Evolutionary conservation across 1,140 invertebrate genomes (phyloP).

Genomic region (Aphelenchoides avenae): DNA sequence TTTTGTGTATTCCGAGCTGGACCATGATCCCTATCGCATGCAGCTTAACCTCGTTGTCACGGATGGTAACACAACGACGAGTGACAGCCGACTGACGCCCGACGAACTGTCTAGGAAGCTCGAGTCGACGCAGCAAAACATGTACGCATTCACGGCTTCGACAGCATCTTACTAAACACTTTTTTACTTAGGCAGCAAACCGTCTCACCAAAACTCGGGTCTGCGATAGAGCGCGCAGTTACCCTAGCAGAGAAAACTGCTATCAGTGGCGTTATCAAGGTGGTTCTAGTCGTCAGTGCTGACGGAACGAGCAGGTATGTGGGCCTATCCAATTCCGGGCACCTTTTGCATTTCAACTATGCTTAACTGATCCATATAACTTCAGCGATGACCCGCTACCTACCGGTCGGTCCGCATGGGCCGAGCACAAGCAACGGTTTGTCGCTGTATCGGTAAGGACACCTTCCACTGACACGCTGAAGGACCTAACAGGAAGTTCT

Average conservation of each 20-base stretch:
- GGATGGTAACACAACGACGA: conserved; percentile 32
- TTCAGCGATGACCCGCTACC: too few relatives aligned
- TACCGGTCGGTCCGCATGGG: too few relatives aligned
- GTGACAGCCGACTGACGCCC: not conserved
- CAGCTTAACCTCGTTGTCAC: conserved; percentile 46
- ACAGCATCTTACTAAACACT: too few relatives aligned
- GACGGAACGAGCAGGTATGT: conserved; percentile 48
- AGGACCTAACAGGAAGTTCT: conserved; percentile 28
- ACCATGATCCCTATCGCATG: conserved; percentile 21
- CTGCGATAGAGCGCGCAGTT: conserved; percentile 36
- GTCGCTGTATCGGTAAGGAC: conserved; percentile 43
- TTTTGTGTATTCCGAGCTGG: conserved; percentile 38
- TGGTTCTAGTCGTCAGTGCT: conserved; percentile 47
- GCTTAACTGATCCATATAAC: conserved; percentile 8
- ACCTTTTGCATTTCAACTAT: conserved; percentile 3
- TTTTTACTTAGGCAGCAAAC: conserved; percentile 20
- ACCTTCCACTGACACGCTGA: conserved; percentile 41
- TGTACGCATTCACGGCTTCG: not conserved
- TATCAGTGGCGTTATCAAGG: conserved; percentile 32
- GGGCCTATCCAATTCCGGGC: not conserved
- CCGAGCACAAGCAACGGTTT: conserved; percentile 40
- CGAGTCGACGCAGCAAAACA: not conserved
- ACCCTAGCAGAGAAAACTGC: conserved; percentile 30
- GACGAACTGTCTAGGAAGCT: conserved; percentile 8
- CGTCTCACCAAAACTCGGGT: conserved; percentile 33